Base-by-base conservation (phyloP, 1,140 invertebrate genomes). In the Brachionus paranguensis region DNA sequence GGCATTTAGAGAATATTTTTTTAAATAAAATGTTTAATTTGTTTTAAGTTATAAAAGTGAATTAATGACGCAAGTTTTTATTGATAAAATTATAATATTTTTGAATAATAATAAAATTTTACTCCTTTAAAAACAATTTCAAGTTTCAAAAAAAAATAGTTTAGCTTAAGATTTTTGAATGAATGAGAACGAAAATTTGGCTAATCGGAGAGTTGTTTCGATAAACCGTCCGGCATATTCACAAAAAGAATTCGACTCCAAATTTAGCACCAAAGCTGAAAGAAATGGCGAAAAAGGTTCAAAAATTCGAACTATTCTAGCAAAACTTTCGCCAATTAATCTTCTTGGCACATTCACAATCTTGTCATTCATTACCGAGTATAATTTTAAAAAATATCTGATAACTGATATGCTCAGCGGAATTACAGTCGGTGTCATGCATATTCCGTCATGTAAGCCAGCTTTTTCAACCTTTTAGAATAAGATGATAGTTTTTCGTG, bases 361-460 rank as follows among this genome's bases (percentile, higher is more conserved):
- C 5, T 24, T 81, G 1, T 45, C 55, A n/a, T 47, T 81, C 37
- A 43, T 81, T 45, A n/a, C 78, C 33, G 53, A 81, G 29, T 81
- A 81, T 20, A 81, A 64, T 81, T 81, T 81, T 12, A 81, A 81
- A 47, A 20, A 81, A 81, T 20, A 64, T 43, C 43, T 81, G 11
- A 29, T 81, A 3, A 27, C 33, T 45, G 78, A 81, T 81, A 11
- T 81, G 7, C n/a, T 81, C 17, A 81, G 78, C 14, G 78, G 78
- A 11, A n/a, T 81, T n/a, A 81, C 78, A n/a, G 78, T 81, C n/a
- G 78, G 78, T 12, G 43, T 81, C 29, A 45, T 81, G 37, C 78
- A 81, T 68, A 81, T 81, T 43, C 78, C 78, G 4, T 50, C 72
- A 27, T 47, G 78, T 81, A 64, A 55, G 17, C 37, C 27, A 43